Base-by-base conservation (phyloP, 2,888 invertebrate species). In the Drepana falcataria region DNA sequence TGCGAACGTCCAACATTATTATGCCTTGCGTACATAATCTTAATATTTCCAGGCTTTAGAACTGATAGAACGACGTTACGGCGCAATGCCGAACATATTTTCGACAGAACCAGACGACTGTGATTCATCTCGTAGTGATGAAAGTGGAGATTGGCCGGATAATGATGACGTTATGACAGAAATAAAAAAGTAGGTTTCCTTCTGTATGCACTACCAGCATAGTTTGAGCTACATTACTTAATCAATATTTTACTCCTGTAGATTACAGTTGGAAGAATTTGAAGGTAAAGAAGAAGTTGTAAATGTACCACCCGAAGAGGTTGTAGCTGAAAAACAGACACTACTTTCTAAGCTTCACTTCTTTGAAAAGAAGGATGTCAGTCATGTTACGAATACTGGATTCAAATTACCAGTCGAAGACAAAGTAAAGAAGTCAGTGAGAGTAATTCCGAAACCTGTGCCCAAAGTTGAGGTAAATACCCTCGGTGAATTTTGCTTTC, bases 1-100 rank as follows among this genome's bases (percentile, higher is more conserved):
- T 21, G 21, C 21, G 21, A 21, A 21, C 21, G 21, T 21, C 21
- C 21, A 21, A 21, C 21, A 21, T 21, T 21, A 21, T 21, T 21
- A 21, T 21, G 21, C 21, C 21, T 21, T 21, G 21, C 21, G 21
- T 40, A 33, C 40, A 40, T 51, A 21, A 5, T 21, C 5, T 35
- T 55, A n/a, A 51, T 54, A 9, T 60, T 64, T 56, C 33, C 95
- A 98, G 92, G 96, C 97, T 0, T 82, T 97, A 64, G 96, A 96
- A 81, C 88, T 97, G 69, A 95, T 97, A 54, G 96, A 96, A 76
- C 93, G 95, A 69, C 94, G 95, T 66, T 95, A 94, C 68, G 94
- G 95, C 21, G 81, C 93, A 52, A 93, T 93, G 72, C 95, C 93
- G 1, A 92, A 92, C 53, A 90, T 93, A n/a, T 93, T 94, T 73